A percentile compares a stretch with the other conserved stretches of the same genome.
phyloP scores from a whole-genome alignment of 2,797 vertebrate genomes.

The Selene dorsalis region DNA sequence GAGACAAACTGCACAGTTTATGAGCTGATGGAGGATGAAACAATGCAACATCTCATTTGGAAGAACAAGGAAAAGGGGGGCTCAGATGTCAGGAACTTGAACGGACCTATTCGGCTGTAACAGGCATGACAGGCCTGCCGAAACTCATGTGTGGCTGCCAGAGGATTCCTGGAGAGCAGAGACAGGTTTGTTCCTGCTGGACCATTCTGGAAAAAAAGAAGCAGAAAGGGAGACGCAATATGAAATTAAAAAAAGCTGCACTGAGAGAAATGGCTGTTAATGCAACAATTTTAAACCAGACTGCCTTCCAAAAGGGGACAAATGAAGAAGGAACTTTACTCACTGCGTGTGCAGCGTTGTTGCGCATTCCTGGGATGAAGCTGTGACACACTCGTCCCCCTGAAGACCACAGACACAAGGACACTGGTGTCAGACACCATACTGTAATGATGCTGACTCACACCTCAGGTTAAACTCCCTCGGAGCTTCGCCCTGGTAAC shows the following conservation, averaged over 20 bases:
- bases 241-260: neutral
- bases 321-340: slow-evolving; percentile 39
- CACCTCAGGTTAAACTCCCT: slow-evolving; percentile 22
- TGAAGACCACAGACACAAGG: slow-evolving; percentile 64
- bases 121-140: slow-evolving; percentile 97
- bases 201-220: slow-evolving; percentile 77
- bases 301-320: neutral
- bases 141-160: slow-evolving; percentile 94
- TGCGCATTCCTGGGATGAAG: slow-evolving; percentile 86
- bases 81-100: too few species aligned
- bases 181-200: slow-evolving; percentile 88
- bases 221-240: neutral
- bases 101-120: slow-evolving; percentile 95
- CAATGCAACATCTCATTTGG: neutral
- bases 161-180: slow-evolving; percentile 94
- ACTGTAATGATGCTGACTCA: slow-evolving; percentile 50
- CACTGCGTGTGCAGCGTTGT: slow-evolving; percentile 79
- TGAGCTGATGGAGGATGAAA: neutral
- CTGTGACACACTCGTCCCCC: slow-evolving; percentile 85
- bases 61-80: too few species aligned
- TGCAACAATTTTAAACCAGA: neutral
- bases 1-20: neutral
- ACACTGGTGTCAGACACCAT: slow-evolving; percentile 48
- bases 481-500: slow-evolving; percentile 12
- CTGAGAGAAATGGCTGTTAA: neutral